phyloP scores from a whole-genome alignment of 1,140 invertebrate genomes.

The Drosophila leontia region DNA sequence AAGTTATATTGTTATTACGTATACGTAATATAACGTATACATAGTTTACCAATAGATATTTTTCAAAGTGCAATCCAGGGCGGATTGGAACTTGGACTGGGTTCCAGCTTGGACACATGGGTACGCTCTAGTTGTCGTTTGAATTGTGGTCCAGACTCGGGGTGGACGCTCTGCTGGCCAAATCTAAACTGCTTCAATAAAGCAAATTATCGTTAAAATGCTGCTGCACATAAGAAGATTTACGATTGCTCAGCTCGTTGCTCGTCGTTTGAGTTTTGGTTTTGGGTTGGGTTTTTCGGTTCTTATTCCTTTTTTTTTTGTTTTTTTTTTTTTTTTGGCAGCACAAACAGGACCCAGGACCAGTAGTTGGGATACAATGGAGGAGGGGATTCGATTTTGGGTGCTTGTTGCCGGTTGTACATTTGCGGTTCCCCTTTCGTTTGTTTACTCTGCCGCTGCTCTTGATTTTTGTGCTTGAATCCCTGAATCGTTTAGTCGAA shows the following conservation, averaged over 20 bases:
- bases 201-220: conserved; percentile 84
- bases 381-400: conserved; percentile 31
- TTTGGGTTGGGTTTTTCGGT: conserved; percentile 21
- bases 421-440: conserved; percentile 69
- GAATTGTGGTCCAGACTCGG: conserved; percentile 59
- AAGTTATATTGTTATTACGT: not conserved
- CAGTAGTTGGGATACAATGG: conserved; percentile 16
- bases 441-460: conserved; percentile 58
- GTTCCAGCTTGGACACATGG: conserved; percentile 31
- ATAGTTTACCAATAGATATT: not conserved
- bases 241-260: conserved; percentile 80
- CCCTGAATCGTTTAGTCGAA: conserved; percentile 60
- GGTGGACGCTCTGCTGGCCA: conserved; percentile 62
- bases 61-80: conserved; percentile 3
- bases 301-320: conserved; percentile 5
- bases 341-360: conserved; percentile 14
- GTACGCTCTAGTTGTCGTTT: conserved; percentile 70
- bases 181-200: conserved; percentile 83
- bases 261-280: conserved; percentile 51
- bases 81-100: not conserved
- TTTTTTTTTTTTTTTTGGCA: conserved; percentile 22
- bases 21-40: no score
- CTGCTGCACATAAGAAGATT: conserved; percentile 84
- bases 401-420: conserved; percentile 57
- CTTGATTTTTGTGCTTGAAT: conserved; percentile 72